Percentiles rank a stretch among this genome's conserved stretches.
Conservation (phyloP, 2,797 vertebrate species). For the Propithecus deckenii region DNA sequence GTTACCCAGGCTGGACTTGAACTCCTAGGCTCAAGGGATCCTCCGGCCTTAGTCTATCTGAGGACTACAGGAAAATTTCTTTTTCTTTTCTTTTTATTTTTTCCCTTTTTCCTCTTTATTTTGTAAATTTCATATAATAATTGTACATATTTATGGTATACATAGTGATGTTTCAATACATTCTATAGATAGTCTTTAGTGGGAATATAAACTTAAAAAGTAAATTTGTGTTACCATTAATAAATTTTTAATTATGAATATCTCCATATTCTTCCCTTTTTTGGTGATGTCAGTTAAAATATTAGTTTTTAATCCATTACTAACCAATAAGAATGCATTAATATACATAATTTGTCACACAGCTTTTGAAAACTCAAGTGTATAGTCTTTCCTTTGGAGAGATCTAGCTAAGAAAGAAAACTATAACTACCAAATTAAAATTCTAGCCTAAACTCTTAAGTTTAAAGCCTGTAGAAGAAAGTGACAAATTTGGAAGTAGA, state of each 20-base stretch:
- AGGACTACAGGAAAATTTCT: no score
- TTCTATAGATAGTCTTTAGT: background rate
- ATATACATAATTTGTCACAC: background rate
- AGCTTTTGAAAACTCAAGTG: background rate
- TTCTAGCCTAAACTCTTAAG: background rate
- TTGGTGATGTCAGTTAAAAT: background rate
- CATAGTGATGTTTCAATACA: no score
- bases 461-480: background rate
- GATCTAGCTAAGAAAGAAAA: background rate
- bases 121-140: no score
- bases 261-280: background rate
- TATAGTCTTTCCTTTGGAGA: background rate
- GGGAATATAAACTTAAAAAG: constrained; percentile 27
- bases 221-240: background rate
- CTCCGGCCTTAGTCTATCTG: no score
- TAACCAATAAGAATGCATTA: background rate
- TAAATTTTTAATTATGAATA: background rate
- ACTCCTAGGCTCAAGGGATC: no score
- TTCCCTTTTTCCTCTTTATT: no score
- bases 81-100: no score
- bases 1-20: no score
- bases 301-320: background rate
- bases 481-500: background rate
- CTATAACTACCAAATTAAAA: background rate
- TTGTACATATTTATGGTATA: no score